Conservation (phyloP, 2,113 vertebrate species). For the Prunella himalayana region DNA sequence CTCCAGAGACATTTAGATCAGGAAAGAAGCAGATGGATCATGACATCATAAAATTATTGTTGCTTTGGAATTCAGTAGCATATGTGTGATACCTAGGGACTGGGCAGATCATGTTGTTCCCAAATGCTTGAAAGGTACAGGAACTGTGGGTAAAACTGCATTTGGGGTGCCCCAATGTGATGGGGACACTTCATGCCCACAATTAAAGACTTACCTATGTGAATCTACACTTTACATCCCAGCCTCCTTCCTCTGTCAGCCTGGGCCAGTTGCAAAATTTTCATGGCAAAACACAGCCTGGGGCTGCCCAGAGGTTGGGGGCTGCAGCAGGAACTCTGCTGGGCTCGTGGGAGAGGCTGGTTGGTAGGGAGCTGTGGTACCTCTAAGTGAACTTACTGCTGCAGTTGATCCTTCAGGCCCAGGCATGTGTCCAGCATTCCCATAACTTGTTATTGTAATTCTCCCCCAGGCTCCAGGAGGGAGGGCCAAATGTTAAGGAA, state of each 20-base stretch:
- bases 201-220: not conserved
- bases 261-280: not conserved
- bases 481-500: not conserved
- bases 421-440: not conserved
- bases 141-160: not conserved
- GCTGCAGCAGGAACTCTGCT: fast-evolving
- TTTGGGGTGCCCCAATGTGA: fast-evolving
- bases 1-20: not conserved
- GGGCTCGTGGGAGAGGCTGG: fast-evolving
- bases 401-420: not conserved
- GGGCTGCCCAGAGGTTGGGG: not conserved
- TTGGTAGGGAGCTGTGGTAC: not conserved
- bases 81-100: no score
- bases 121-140: not conserved
- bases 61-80: not conserved
- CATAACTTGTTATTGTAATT: not conserved
- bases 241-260: not conserved
- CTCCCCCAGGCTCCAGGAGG: not conserved
- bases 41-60: fast-evolving
- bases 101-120: fast-evolving
- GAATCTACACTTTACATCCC: not conserved
- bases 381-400: not conserved
- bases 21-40: not conserved
- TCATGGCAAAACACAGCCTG: not conserved
- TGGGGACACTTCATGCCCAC: fast-evolving